phyloP scores from a whole-genome alignment of 2,797 vertebrate species.

The Adrianichthys oophorus region DNA sequence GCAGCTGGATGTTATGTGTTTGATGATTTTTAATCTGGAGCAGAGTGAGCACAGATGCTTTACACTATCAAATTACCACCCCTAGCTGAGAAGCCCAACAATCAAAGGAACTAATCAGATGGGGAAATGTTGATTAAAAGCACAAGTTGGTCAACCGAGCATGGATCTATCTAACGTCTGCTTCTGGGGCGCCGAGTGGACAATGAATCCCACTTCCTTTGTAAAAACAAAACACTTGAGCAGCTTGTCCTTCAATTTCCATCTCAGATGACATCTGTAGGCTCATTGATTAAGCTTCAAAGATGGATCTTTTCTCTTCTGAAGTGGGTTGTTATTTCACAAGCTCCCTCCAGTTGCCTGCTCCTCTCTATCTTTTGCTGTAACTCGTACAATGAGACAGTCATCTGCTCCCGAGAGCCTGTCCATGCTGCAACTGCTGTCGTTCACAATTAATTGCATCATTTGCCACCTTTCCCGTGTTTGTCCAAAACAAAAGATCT shows the following conservation, averaged over 20 bases:
- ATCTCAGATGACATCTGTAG: conserved; percentile 14
- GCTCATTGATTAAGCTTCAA: background rate
- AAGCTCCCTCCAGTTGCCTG: conserved; percentile 7
- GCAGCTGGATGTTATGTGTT: conserved; percentile 4
- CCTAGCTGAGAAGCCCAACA: conserved; percentile 29
- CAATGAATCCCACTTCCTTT: too few species aligned
- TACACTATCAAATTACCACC: conserved; percentile 9
- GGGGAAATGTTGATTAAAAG: conserved; percentile 46
- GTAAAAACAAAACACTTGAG: conserved; percentile 13
- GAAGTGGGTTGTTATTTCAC: conserved; percentile 5
- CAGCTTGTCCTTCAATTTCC: conserved; percentile 24
- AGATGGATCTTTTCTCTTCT: conserved; percentile 15
- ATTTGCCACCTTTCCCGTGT: conserved; percentile 37
- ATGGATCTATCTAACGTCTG: conserved; percentile 13
- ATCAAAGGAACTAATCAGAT: conserved; percentile 59
- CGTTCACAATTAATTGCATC: conserved; percentile 38
- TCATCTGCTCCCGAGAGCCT: conserved; percentile 6
- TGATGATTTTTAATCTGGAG: conserved; percentile 28
- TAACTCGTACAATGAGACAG: background rate
- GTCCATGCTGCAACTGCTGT: conserved; percentile 24
- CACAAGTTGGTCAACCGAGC: conserved; percentile 30
- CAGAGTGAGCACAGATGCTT: conserved; percentile 12
- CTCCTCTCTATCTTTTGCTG: background rate
- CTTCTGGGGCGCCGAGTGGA: conserved; percentile 15
- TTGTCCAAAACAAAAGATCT: conserved; percentile 11